These are phyloP conservation scores for Aphelinus atriplicis DNA, from an alignment of 1,140 invertebrate species.

Conservation along the genomic window DNA sequence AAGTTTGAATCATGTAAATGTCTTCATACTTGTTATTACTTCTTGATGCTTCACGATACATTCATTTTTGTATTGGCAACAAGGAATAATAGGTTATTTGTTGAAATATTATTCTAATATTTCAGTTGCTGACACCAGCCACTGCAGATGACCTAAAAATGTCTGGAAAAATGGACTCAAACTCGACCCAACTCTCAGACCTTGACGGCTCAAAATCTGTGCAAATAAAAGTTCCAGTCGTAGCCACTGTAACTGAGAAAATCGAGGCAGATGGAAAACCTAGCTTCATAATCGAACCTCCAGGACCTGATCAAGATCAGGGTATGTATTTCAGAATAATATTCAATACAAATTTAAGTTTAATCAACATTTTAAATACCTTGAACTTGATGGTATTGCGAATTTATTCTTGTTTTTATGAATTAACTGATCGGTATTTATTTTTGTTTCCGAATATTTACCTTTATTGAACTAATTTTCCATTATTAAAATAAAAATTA, in stretches of 20 bases:
- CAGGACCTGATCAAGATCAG: conserved; percentile 57
- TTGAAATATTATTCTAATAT: background rate
- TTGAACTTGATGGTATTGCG: background rate
- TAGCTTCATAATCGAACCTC: conserved; percentile 62
- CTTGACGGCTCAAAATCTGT: conserved; percentile 62
- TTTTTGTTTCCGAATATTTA: no score
- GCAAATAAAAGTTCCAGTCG: conserved; percentile 68
- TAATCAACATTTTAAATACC: background rate
- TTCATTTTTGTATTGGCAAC: background rate
- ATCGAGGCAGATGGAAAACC: conserved; percentile 60
- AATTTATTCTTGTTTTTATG: background rate
- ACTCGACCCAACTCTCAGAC: conserved; percentile 52
- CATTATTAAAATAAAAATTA: no score
- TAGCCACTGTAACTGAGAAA: conserved; percentile 65
- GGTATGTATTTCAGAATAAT: conserved; percentile 43
- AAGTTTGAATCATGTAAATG: conserved; percentile 66
- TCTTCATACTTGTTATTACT: conserved; percentile 29
- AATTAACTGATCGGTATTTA: background rate
- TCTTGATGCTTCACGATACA: background rate
- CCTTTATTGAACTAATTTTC: no score
- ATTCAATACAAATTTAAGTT: no score
- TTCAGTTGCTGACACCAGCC: conserved; percentile 64
- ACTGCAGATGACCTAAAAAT: conserved; percentile 65
- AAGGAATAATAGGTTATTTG: no score
- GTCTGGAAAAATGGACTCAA: conserved; percentile 60